Evolutionary conservation across 2,797 vertebrate genomes (phyloP).

Genomic region (Schizothorax lantsangensis): DNA sequence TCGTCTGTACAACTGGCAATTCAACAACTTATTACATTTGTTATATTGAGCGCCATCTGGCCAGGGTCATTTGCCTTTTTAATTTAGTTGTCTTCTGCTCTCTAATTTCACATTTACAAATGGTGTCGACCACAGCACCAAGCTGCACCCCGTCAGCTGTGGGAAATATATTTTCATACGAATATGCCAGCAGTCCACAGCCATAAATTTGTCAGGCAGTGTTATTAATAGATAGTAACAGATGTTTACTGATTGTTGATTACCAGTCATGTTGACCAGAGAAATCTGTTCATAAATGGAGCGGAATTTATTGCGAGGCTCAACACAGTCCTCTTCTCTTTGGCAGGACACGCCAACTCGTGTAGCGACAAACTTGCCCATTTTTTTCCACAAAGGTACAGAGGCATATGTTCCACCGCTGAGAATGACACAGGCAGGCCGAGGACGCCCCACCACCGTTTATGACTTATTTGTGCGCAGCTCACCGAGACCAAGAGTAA

Average conservation of each 20-base stretch:
- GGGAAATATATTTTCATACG: slow-evolving; percentile 78
- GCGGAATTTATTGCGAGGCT: slow-evolving; percentile 76
- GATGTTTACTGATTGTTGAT: slow-evolving; percentile 89
- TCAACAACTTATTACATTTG: slow-evolving; percentile 84
- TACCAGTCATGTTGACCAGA: slow-evolving; percentile 84
- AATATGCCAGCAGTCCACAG: slow-evolving; percentile 70
- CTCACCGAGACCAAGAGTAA: slow-evolving; percentile 59
- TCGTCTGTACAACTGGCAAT: slow-evolving; percentile 84
- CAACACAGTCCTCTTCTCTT: slow-evolving; percentile 64
- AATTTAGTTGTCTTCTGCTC: slow-evolving; percentile 85
- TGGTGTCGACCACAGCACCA: slow-evolving; percentile 76
- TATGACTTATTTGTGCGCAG: slow-evolving; percentile 63
- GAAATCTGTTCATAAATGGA: slow-evolving; percentile 86
- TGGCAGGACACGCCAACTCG: slow-evolving; percentile 64
- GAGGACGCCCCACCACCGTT: slow-evolving; percentile 54
- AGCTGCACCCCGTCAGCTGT: slow-evolving; percentile 79
- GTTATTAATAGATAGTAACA: slow-evolving; percentile 87
- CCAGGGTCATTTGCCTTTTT: slow-evolving; percentile 83
- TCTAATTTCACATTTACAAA: slow-evolving; percentile 86
- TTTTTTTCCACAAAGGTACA: slow-evolving; percentile 58
- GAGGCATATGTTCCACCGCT: slow-evolving; percentile 63
- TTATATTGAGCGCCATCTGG: slow-evolving; percentile 86
- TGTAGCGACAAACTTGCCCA: slow-evolving; percentile 52
- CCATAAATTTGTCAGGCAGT: slow-evolving; percentile 77
- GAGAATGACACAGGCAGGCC: slow-evolving; percentile 57